Base-by-base conservation (phyloP, 2,888 invertebrate genomes). In the Abscondita cerata region DNA sequence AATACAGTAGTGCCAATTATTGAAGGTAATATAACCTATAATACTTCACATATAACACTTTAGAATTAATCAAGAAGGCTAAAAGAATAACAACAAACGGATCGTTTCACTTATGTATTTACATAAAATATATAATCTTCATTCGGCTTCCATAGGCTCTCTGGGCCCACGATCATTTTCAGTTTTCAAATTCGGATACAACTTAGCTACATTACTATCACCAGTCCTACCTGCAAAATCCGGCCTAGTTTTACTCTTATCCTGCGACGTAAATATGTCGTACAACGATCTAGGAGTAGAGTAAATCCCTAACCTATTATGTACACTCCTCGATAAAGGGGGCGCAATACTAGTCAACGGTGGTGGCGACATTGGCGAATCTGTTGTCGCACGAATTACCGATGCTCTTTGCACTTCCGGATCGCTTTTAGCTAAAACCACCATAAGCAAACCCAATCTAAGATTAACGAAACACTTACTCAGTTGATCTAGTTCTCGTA, bases 351-450 rank as follows among this genome's bases (percentile, higher is more conserved):
- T 78, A 0, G 79, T 67, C 46, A 81, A 61, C 1, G 89, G 87
- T 0, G 91, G 90, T 0, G 93, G 93, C 0, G 94, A 94, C 78
- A 93, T 86, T 0, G 93, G 93, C 0, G 93, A 93, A 77, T 94
- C 94, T 0, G 93, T 92, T 0, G 92, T 92, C 1, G 93, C 90
- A 51, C 93, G 82, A 61, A 89, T 86, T 0, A 88, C 85, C 6
- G 86, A 81, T 0, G 83, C 80, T 38, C 81, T 76, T 44, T 76
- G 68, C 25, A 66, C 55, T 20, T 68, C 68, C 36, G 60, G 57
- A 52, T 62, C 62, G 4, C 33, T 19, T 51, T 60, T 60, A 4
- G 51, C 60, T 60, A 16, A n/a, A 51, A 51, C 12, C 20, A 53
- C 11, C 2, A 11, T n/a, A 25, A 18, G 25, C 16, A 16, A 12